Conservation (phyloP, 2,113 vertebrate species). For the Dendropsophus ebraccatus region DNA sequence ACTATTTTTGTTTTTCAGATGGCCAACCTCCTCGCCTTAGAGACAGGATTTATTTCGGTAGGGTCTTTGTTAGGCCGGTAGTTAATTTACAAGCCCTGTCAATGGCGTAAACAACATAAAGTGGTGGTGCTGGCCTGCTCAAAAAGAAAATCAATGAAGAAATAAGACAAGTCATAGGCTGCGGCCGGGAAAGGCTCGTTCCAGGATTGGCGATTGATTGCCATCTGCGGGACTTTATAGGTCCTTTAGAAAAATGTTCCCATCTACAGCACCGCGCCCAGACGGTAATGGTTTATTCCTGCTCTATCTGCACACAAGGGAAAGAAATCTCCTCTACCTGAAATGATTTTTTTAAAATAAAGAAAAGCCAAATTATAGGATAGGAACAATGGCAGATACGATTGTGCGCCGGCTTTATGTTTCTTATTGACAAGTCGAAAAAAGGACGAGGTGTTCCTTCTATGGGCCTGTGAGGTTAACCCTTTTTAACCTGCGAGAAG, state of each 20-base stretch:
- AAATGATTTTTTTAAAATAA: constrained; percentile 4
- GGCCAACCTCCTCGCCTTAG: neutral
- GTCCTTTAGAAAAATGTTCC: neutral
- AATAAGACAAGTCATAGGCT: constrained; percentile 39
- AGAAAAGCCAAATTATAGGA: constrained; percentile 25
- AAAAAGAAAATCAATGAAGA: constrained; percentile 29
- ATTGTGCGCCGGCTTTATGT: constrained; percentile 19
- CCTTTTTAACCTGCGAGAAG: neutral
- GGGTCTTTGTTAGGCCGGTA: neutral
- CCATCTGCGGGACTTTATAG: constrained; percentile 1
- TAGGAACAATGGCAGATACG: constrained; percentile 40
- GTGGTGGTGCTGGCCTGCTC: neutral
- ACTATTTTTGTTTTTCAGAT: neutral
- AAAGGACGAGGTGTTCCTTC: neutral
- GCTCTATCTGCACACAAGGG: neutral
- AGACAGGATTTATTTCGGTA: neutral
- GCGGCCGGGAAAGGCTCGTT: neutral
- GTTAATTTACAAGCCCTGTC: neutral
- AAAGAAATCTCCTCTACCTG: neutral
- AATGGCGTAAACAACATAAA: constrained; percentile 18
- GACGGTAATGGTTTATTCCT: neutral
- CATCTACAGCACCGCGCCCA: neutral
- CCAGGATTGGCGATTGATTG: constrained; percentile 8
- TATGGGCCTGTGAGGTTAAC: constrained; percentile 18
- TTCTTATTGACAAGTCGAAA: constrained; percentile 35